Base-by-base conservation (phyloP, 2,888 invertebrate genomes). In the Hirtodrosophila trivittata region DNA sequence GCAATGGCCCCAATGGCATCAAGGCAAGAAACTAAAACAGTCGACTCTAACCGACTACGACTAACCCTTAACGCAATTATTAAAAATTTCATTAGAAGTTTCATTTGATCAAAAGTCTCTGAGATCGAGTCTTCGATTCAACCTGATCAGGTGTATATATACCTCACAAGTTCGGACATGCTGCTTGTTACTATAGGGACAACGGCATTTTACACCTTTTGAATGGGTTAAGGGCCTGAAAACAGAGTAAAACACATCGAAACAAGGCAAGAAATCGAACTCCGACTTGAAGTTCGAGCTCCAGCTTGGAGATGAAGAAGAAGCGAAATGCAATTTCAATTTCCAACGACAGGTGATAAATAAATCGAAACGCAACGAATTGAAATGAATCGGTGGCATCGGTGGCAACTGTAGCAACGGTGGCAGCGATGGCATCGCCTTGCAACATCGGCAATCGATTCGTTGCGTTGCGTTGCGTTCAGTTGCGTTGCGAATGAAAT, bases 341-440 rank as follows among this genome's bases (percentile, higher is more conserved):
- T 88, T 86, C 66, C 81, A 85, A 82, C 89, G 89, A 89, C 89
- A 89, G 89, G 89, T 89, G 89, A 89, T 89, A 89, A 89, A 89
- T 89, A 89, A 89, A 89, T 90, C 89, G 89, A 85, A 88, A 84
- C 76, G 69, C 73, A 76, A 59, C 83, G 82, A 83, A 82, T 80
- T 75, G 82, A 76, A 83, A 75, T 75, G 77, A 75, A 75, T 66
- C 65, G 77, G 50, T 63, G 76, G 52, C 67, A 60, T 68, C 73
- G 69, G 63, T 30, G 30, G 39, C 50, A 42, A 16, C 49, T 55
- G 45, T 66, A 51, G 67, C 71, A 66, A 70, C 71, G 56, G 55
- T 13, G 13, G 38, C 38, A n/a, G n/a, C n/a, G 5, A 3, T 21
- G 18, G 51, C 60, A 55, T 51, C 39, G 55, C 60, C 55, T n/a